A percentile compares a stretch with the other conserved stretches of the same genome.
These are phyloP conservation scores for Meiosimyza platycephala DNA, from an alignment of 2,888 invertebrate genomes.

Conservation along the genomic window DNA sequence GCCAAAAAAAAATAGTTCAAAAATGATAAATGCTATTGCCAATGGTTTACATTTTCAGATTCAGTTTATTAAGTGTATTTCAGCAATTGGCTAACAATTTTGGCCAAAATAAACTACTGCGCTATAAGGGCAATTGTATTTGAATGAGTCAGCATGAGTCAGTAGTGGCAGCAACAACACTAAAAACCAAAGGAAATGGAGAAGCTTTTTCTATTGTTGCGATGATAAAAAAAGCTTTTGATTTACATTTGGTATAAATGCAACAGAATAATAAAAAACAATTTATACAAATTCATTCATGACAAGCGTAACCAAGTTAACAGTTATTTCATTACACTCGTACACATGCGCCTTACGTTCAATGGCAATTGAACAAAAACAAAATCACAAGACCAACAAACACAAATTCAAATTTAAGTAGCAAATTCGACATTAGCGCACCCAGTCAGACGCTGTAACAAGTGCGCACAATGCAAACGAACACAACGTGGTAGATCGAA, in stretches of 20 bases:
- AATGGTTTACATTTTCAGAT: too few relatives aligned
- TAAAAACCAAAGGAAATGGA: not conserved
- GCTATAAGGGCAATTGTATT: not conserved
- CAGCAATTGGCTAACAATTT: constrained; percentile 10
- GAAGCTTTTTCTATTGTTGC: not conserved
- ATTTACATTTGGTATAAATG: not conserved
- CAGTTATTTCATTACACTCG: constrained; percentile 36
- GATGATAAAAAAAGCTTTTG: constrained; percentile 5
- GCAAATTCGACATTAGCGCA: not conserved
- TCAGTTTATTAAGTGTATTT: not conserved
- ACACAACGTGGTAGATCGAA: constrained; percentile 47
- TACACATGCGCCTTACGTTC: not conserved
- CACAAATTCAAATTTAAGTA: not conserved
- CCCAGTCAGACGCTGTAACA: constrained; percentile 9
- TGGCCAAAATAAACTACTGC: not conserved
- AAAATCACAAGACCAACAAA: not conserved
- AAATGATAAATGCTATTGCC: too few relatives aligned
- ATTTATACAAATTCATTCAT: constrained; percentile 37
- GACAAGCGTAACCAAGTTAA: constrained; percentile 35
- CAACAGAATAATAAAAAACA: not conserved
- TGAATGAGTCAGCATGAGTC: constrained; percentile 22
- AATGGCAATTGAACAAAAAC: constrained; percentile 12
- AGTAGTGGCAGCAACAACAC: not conserved
- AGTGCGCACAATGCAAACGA: constrained; percentile 18
- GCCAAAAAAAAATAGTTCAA: too few relatives aligned